phyloP scores from a whole-genome alignment of 1,140 invertebrate species.

The Lordiphosa stackelbergi region DNA sequence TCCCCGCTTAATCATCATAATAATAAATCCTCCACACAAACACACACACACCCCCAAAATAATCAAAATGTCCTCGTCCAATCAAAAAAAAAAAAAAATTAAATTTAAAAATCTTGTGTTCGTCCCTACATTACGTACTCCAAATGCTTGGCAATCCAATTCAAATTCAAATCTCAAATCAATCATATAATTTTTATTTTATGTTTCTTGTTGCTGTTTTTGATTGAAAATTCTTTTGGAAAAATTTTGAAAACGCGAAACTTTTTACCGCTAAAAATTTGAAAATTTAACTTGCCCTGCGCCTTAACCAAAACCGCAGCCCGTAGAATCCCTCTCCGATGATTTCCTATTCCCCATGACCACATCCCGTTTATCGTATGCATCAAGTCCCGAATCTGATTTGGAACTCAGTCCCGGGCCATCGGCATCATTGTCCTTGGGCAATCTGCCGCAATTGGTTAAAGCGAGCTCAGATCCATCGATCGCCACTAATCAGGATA shows the following conservation, averaged over 20 bases:
- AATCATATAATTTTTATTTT: constrained; percentile 46
- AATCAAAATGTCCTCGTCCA: constrained; percentile 67
- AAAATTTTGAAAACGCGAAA: constrained; percentile 8
- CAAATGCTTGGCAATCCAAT: constrained; percentile 65
- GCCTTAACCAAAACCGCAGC: constrained; percentile 77
- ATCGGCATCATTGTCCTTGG: constrained; percentile 80
- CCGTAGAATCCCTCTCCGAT: constrained; percentile 90
- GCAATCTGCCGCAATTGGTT: constrained; percentile 82
- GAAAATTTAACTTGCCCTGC: constrained; percentile 37
- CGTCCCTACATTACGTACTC: constrained; percentile 57
- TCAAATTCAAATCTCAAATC: constrained; percentile 39
- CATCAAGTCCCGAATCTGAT: constrained; percentile 96
- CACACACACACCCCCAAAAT: constrained; percentile 44
- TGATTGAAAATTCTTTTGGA: constrained; percentile 23
- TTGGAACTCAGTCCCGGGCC: constrained; percentile 89
- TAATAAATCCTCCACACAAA: constrained; percentile 39
- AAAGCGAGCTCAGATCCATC: constrained; percentile 93
- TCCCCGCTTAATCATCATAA: constrained; percentile 71
- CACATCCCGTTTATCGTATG: constrained; percentile 93
- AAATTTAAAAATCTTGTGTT: constrained; percentile 52
- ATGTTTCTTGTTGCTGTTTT: constrained; percentile 71
- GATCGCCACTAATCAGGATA: constrained; percentile 82
- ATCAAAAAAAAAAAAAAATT: constrained; percentile 2
- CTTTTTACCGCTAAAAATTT: constrained; percentile 23
- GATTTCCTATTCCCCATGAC: constrained; percentile 99